Evolutionary conservation across 2,113 vertebrate species (phyloP).

Genomic region (Gnathonemus echidnorhynchus): DNA sequence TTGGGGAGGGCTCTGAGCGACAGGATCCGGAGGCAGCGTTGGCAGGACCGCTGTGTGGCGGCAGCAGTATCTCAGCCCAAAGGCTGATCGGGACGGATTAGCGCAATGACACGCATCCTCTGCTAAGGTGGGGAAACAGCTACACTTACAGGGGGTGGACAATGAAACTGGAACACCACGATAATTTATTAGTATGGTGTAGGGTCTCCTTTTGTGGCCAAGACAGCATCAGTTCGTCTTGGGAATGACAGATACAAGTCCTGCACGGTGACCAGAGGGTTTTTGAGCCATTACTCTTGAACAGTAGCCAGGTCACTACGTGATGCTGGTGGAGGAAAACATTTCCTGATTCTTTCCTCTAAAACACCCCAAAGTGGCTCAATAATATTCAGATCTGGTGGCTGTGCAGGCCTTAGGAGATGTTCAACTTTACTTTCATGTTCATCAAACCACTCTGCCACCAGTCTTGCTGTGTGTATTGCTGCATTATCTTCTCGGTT

Average conservation of each 20-base stretch:
- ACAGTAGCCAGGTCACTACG: not conserved
- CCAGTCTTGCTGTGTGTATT: not conserved
- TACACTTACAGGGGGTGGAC: not conserved
- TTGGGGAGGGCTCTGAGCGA: not conserved
- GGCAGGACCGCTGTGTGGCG: not conserved
- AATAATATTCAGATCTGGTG: not conserved
- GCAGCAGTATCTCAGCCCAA: not conserved
- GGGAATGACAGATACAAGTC: not conserved
- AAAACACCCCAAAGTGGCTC: not conserved
- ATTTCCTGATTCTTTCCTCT: not conserved
- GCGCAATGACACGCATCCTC: not conserved
- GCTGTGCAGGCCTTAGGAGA: not conserved
- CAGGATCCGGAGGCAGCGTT: not conserved
- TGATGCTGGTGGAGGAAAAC: not conserved
- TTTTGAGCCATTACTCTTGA: not conserved
- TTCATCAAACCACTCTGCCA: not conserved
- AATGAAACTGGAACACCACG: not conserved
- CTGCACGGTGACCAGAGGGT: not conserved
- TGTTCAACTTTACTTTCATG: not conserved
- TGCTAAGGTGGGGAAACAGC: not conserved
- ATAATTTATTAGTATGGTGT: not conserved
- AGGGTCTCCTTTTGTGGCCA: not conserved
- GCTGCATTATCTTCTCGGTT: not conserved
- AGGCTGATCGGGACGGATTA: not conserved
- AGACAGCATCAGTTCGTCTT: not conserved